Evolutionary conservation across 2,797 vertebrate species (phyloP), one percentile per base, ranked within the genome.

Genomic region (Enteromius trimaculatus): DNA sequence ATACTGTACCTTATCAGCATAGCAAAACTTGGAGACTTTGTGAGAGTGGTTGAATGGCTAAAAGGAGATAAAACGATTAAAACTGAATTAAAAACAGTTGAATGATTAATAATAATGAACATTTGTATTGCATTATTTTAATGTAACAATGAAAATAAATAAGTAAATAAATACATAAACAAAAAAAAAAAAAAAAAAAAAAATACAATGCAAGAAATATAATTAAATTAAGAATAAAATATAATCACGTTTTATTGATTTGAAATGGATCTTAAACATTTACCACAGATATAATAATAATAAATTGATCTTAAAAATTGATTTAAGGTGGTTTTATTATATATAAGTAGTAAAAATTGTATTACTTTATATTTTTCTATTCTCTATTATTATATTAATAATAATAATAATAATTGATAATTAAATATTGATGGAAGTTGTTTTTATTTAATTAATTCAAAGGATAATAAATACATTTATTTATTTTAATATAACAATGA

Each of bases 11-110:
- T 97, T 95, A 92, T 97, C 95, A 0, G 98, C 98, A 0, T 98
- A 99, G 89, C 98, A 99, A 93, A 96, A 99, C 92, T 97, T 98
- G 80, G 97, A 96, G 87, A 99, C 95, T 86, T 95, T 97, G 87
- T 98, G 97, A 0, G 95, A 93, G 47, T 97, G 97, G 74, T 97
- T 96, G 85, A 96, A 99, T 0, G 98, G 98, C 98, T 99, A 81
- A 42, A 85, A 81, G 21, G 81, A 47, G 19, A 74, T 44, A 81
- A 3, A 34, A 29, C 31, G 2, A 29, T 29, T n/a, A n/a, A n/a
- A n/a, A n/a, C n/a, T n/a, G n/a, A n/a, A n/a, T n/a, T n/a, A n/a
- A n/a, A n/a, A n/a, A n/a, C n/a, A n/a, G n/a, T n/a, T n/a, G n/a
- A n/a, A n/a, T n/a, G n/a, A n/a, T n/a, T 34, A 34, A 34, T 3